Conservation (phyloP, 2,113 vertebrate species). For the Trogon melanurus region DNA sequence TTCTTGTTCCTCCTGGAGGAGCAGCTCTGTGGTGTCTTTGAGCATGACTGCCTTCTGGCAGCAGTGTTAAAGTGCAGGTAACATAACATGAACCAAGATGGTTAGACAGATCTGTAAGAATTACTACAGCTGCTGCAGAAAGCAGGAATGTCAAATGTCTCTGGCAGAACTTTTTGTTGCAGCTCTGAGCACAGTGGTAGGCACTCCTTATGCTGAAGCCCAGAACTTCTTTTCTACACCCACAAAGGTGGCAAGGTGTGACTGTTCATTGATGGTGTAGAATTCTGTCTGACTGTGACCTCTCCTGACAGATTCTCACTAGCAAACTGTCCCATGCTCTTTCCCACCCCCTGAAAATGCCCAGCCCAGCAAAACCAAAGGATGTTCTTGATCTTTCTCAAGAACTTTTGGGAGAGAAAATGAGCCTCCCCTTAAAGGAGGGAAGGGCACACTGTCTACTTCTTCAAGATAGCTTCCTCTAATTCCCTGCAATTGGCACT, state of each 20-base stretch:
- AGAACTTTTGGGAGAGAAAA: not conserved
- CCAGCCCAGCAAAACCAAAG: not conserved
- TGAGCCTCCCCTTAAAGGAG: not conserved
- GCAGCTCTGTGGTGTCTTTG: rapidly evolving
- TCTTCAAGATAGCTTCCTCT: not conserved
- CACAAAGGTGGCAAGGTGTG: not conserved
- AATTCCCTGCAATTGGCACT: not conserved
- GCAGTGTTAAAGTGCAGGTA: not conserved
- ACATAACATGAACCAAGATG: not conserved
- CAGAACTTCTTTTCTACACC: not conserved
- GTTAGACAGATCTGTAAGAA: not conserved
- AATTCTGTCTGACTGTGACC: not conserved
- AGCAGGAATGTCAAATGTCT: not conserved
- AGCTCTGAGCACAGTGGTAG: not conserved
- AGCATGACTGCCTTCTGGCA: not conserved
- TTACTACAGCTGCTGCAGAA: not conserved
- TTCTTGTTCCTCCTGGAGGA: not conserved
- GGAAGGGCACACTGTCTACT: not conserved
- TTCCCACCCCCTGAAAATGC: rapidly evolving
- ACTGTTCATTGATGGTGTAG: not conserved
- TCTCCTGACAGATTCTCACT: not conserved
- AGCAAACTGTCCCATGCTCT: not conserved
- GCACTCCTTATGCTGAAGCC: not conserved
- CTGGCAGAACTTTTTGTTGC: not conserved
- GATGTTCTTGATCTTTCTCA: not conserved